Conservation (phyloP, 92 coral and sea anemone genomes). For the Virgularia gustaviana region DNA sequence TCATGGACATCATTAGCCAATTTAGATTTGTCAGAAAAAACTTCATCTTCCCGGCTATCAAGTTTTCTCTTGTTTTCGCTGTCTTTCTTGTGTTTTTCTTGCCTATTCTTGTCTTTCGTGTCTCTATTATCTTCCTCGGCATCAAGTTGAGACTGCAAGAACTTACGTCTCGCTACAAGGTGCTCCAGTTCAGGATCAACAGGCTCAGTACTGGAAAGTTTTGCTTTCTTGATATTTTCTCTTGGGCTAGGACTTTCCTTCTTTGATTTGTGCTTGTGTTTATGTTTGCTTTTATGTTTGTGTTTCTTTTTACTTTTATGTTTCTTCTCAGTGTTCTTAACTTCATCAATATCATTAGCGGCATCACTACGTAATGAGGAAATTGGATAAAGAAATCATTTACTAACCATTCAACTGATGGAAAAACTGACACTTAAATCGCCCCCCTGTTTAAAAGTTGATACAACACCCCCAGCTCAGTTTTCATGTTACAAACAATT, state of each 20-base stretch:
- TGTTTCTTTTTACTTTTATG: constrained; percentile 66
- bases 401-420: too few relatives aligned
- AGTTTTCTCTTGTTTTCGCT: constrained; percentile 7
- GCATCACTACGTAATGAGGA: constrained; percentile 13
- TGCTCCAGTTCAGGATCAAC: constrained; percentile 79
- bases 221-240: constrained; percentile 27
- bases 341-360: constrained; percentile 49
- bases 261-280: constrained; percentile 55
- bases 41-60: background rate
- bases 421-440: too few relatives aligned
- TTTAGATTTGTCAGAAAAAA: too few relatives aligned
- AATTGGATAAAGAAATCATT: too few relatives aligned
- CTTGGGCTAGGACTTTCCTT: constrained; percentile 65
- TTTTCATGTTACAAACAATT: too few relatives aligned
- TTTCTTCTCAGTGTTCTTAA: constrained; percentile 68
- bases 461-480: too few relatives aligned
- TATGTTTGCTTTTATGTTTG: constrained; percentile 64
- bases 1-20: too few relatives aligned
- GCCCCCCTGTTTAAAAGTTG: too few relatives aligned
- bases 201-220: constrained; percentile 36
- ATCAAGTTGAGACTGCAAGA: constrained; percentile 85
- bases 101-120: background rate
- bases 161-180: constrained; percentile 78
- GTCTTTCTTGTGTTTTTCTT: background rate
- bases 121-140: constrained; percentile 30